These are phyloP conservation scores for Boloria selene DNA, from an alignment of 2,888 invertebrate genomes.

Conservation along the genomic window DNA sequence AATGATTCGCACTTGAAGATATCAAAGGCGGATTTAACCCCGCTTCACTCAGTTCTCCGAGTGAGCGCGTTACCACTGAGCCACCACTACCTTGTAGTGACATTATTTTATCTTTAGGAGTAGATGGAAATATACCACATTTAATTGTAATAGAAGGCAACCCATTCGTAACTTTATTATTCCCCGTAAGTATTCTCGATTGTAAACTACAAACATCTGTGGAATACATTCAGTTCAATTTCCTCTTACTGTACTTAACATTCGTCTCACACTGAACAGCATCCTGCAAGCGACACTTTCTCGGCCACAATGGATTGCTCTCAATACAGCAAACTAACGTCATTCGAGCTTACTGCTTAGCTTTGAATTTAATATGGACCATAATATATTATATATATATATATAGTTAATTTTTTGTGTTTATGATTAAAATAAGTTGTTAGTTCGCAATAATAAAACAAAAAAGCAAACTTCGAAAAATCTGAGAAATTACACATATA, in stretches of 20 bases:
- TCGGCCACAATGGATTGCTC: constrained; percentile 21
- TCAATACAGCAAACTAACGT: constrained; percentile 14
- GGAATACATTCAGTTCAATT: constrained; percentile 20
- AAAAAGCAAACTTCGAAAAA: too few species aligned
- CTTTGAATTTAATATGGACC: background rate
- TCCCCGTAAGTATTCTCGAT: background rate
- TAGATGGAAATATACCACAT: too few species aligned
- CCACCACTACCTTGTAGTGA: too few species aligned
- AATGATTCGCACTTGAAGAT: too few species aligned
- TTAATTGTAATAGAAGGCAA: background rate
- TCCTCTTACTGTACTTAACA: constrained; percentile 8
- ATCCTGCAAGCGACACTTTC: constrained; percentile 27
- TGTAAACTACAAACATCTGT: constrained; percentile 2
- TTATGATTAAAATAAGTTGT: background rate
- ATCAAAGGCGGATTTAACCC: too few species aligned
- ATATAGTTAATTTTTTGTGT: too few species aligned
- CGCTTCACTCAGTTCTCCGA: too few species aligned
- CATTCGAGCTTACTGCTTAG: background rate
- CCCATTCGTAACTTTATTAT: background rate
- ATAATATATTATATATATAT: too few species aligned
- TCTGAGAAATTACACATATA: too few species aligned
- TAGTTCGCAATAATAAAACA: background rate
- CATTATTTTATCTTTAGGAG: too few species aligned
- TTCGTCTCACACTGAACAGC: constrained; percentile 18
- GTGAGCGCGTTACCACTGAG: too few species aligned